Evolutionary conservation across 2,797 vertebrate species (phyloP), one percentile per base, ranked within the genome.

Genomic region (Lepus oiostolus): DNA sequence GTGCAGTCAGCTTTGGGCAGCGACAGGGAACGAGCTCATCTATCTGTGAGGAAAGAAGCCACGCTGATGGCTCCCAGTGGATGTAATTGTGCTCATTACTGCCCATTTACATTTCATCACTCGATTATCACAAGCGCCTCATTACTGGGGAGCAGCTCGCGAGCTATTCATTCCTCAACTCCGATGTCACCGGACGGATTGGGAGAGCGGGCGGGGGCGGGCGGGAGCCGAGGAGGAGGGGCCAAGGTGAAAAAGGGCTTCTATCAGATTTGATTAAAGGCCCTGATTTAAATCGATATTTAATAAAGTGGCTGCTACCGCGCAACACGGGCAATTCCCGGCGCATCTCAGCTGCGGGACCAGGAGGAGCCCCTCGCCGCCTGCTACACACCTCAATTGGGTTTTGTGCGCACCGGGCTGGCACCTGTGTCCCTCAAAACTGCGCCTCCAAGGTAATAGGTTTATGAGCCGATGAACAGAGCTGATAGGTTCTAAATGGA

Each of bases 51-150:
- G 98, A 98, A 98, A 98, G 98, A 98, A 98, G 98, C 98, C 94
- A 98, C 97, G 96, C 89, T 97, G 98, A 98, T 98, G 98, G 97
- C 98, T 98, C 99, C 98, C 97, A 98, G 99, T 98, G 99, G 98
- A 98, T 98, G 98, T 98, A 98, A 99, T 98, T 99, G 98, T 98
- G 98, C 98, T 99, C 99, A 98, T 99, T 99, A 99, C 98, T 99
- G 98, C 98, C 98, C 99, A 99, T 99, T 99, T 99, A 99, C 99
- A 99, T 99, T 99, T 99, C 99, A 99, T 99, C 99, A 99, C 99
- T 98, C 98, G 98, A 98, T 99, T 99, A 99, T 99, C 98, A 90
- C 97, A 98, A 98, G 98, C 97, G 98, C 98, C 98, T 99, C 99
- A 99, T 99, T 99, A 99, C 98, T 97, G 98, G 98, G 95, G 98